These are phyloP conservation scores for Merodon equestris DNA, from an alignment of 2,888 invertebrate genomes.

Conservation along the genomic window DNA sequence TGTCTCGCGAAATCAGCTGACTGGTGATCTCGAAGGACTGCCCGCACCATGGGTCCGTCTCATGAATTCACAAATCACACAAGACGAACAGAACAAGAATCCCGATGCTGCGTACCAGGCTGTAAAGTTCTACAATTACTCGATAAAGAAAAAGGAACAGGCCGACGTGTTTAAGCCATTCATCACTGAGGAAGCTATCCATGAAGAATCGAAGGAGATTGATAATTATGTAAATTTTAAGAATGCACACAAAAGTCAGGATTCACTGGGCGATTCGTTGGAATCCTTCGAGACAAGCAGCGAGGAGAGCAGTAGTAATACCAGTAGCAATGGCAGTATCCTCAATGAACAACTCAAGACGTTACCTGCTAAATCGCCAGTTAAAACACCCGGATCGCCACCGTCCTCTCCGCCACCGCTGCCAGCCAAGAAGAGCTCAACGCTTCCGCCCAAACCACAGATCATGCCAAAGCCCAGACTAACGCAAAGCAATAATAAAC, in stretches of 20 bases:
- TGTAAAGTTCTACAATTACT: constrained; percentile 93
- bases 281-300: constrained; percentile 80
- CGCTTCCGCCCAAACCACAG: constrained; percentile 79
- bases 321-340: constrained; percentile 71
- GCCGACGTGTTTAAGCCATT: constrained; percentile 88
- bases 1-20: constrained; percentile 89
- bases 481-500: constrained; percentile 74
- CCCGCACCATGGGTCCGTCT: constrained; percentile 90
- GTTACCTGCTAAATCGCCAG: constrained; percentile 46
- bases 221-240: constrained; percentile 87
- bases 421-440: constrained; percentile 78
- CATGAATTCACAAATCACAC: constrained; percentile 90
- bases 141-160: constrained; percentile 88
- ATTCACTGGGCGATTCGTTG: constrained; percentile 80
- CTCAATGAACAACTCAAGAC: constrained; percentile 56
- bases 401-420: constrained; percentile 76
- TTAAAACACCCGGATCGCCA: constrained; percentile 28
- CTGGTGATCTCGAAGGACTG: constrained; percentile 91
- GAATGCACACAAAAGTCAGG: constrained; percentile 85
- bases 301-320: constrained; percentile 74
- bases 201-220: constrained; percentile 90
- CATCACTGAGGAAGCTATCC: constrained; percentile 89
- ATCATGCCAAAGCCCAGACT: constrained; percentile 81
- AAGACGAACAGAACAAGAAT: constrained; percentile 92
- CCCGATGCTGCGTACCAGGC: constrained; percentile 95